Conservation (phyloP, 2,113 vertebrate genomes). For the Erythrocercus mccallii region DNA sequence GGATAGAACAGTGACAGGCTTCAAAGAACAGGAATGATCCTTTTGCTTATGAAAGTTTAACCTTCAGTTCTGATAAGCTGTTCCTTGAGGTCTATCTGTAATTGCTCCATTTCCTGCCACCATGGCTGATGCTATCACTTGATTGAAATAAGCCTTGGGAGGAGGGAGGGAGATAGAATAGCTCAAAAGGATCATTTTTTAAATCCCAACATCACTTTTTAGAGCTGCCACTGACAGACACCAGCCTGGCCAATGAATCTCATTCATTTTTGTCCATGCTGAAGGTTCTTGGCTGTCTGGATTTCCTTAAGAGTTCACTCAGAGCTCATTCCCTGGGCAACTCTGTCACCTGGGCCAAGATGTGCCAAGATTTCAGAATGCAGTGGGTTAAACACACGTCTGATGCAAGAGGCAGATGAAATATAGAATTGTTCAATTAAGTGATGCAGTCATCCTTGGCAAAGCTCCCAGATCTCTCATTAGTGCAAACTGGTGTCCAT, state of each 20-base stretch:
- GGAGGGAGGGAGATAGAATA: background rate
- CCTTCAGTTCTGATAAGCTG: slow-evolving; percentile 8
- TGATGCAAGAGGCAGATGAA: slow-evolving; percentile 5
- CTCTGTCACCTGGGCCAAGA: background rate
- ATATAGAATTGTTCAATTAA: slow-evolving; percentile 21
- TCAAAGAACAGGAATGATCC: background rate
- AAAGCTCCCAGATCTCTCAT: slow-evolving; percentile 16
- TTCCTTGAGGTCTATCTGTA: slow-evolving; percentile 44
- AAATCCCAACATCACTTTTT: background rate
- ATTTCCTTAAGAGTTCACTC: background rate
- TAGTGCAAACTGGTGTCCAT: slow-evolving; percentile 36
- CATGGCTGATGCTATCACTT: slow-evolving; percentile 6
- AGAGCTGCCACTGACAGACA: background rate
- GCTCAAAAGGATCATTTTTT: background rate
- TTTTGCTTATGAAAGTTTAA: slow-evolving; percentile 10
- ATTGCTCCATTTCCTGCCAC: slow-evolving; percentile 48
- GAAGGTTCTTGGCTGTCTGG: background rate
- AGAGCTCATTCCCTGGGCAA: background rate
- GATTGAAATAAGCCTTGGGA: slow-evolving; percentile 26
- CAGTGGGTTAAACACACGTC: background rate
- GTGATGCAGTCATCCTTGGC: slow-evolving; percentile 34
- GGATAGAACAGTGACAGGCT: background rate
- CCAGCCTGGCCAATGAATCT: background rate
- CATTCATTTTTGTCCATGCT: background rate
- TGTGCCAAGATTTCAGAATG: background rate